Percentiles rank a stretch among this genome's conserved stretches.
Conservation (phyloP, 2,113 vertebrate species). For the Lepisosteus osseus region DNA sequence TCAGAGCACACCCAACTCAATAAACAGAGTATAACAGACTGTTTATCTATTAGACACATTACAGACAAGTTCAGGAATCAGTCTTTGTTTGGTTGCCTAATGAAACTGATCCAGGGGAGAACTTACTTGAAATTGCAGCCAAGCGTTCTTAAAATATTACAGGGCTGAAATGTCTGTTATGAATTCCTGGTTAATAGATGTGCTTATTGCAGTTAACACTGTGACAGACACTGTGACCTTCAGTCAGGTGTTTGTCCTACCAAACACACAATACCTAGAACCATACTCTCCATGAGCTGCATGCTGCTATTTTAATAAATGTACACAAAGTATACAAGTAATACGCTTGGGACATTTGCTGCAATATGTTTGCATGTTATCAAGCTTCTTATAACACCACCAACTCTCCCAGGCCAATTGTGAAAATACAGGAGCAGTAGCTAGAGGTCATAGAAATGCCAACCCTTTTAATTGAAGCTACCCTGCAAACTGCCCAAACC, state of each 20-base stretch:
- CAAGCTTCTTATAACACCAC: no score
- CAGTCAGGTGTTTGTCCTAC: background rate
- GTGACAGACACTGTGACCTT: constrained; percentile 23
- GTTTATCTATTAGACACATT: constrained; percentile 53
- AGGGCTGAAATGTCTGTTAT: constrained; percentile 8
- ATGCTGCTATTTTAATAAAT: no score
- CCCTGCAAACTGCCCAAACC: no score
- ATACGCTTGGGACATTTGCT: no score
- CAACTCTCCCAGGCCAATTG: no score
- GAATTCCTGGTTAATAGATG: constrained; percentile 17
- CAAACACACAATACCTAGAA: no score
- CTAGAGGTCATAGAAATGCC: no score
- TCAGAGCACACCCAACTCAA: constrained; percentile 39
- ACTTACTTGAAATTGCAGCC: background rate
- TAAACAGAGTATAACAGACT: constrained; percentile 47
- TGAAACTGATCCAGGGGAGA: constrained; percentile 18
- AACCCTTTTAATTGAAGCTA: no score
- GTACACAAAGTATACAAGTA: no score
- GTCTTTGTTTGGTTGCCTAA: constrained; percentile 27
- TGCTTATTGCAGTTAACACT: constrained; percentile 5
- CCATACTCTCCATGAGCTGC: no score
- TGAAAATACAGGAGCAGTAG: no score
- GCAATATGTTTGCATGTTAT: no score
- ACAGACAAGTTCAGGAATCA: constrained; percentile 33
- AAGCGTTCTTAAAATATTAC: background rate